A percentile compares a stretch with the other conserved stretches of the same genome.
Evolutionary conservation across 2,113 vertebrate species (phyloP).

Genomic region (Amphiprion percula): DNA sequence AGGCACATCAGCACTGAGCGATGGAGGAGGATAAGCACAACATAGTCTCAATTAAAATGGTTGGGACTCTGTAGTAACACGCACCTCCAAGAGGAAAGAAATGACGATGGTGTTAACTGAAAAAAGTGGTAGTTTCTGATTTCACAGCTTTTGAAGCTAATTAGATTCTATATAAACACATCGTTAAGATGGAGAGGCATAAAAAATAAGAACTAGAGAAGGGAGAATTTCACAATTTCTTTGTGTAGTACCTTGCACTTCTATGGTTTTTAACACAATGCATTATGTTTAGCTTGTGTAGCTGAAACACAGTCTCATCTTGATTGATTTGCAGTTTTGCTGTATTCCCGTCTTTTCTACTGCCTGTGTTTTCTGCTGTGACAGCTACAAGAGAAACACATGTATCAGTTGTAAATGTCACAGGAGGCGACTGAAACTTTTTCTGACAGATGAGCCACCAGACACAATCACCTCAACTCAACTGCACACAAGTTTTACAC

Average conservation of each 20-base stretch:
- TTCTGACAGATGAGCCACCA: conserved; percentile 42
- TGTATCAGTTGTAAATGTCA: conserved; percentile 30
- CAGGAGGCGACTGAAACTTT: neutral
- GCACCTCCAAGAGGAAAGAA: conserved; percentile 55
- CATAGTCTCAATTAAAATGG: conserved; percentile 34
- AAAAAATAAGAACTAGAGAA: conserved; percentile 53
- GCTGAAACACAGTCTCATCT: conserved; percentile 14
- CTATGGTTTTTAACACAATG: conserved; percentile 22
- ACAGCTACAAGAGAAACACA: conserved; percentile 21
- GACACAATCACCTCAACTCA: conserved; percentile 58
- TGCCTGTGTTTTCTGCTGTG: conserved; percentile 21
- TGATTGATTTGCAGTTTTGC: conserved; percentile 24
- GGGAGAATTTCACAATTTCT: conserved; percentile 44
- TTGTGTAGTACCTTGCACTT: conserved; percentile 48
- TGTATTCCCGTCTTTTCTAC: conserved; percentile 12
- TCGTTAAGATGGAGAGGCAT: conserved; percentile 38
- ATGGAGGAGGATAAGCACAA: conserved; percentile 64
- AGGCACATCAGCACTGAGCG: conserved; percentile 20
- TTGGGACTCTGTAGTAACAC: conserved; percentile 35
- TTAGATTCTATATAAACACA: conserved; percentile 33
- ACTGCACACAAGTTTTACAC: conserved; percentile 9
- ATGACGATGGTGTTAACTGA: conserved; percentile 42
- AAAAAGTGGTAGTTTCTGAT: conserved; percentile 15
- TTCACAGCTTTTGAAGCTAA: conserved; percentile 34
- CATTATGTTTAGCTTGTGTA: conserved; percentile 23